Conservation (phyloP, 2,888 invertebrate species). For the Ichneumon xanthorius region DNA sequence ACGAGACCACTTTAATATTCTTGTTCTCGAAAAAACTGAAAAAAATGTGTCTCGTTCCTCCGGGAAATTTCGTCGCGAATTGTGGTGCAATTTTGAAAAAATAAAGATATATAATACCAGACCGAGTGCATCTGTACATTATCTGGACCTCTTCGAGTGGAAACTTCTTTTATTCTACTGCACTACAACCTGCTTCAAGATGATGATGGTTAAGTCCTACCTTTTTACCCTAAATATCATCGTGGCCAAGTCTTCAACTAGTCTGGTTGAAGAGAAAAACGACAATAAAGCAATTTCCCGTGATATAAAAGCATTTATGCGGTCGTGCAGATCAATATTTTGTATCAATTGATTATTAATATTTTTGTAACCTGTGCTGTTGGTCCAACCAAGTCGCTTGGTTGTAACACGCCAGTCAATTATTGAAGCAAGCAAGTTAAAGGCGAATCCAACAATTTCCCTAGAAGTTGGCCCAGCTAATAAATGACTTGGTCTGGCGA, state of each 20-base stretch:
- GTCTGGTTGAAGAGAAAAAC: not conserved
- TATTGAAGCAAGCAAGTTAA: too few relatives aligned
- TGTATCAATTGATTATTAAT: too few relatives aligned
- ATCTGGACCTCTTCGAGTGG: not conserved
- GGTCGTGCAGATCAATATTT: too few relatives aligned
- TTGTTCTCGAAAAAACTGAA: not conserved
- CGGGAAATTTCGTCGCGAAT: not conserved
- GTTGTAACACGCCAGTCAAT: too few relatives aligned
- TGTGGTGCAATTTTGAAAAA: not conserved
- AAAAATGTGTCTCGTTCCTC: not conserved
- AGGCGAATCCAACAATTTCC: too few relatives aligned
- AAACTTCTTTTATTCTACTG: not conserved
- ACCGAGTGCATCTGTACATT: not conserved
- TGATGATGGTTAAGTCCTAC: conserved; percentile 52
- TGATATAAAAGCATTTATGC: too few relatives aligned
- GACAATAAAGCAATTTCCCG: too few relatives aligned
- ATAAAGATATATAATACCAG: not conserved
- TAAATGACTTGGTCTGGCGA: too few relatives aligned
- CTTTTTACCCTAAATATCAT: conserved; percentile 8
- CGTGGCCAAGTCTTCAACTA: not conserved
- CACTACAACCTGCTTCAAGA: not conserved
- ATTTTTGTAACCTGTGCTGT: too few relatives aligned
- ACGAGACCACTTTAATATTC: not conserved
- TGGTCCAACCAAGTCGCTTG: too few relatives aligned
- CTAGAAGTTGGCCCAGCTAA: too few relatives aligned